phyloP scores from a whole-genome alignment of 2,888 invertebrate genomes.

The Clepsis dumicolana region DNA sequence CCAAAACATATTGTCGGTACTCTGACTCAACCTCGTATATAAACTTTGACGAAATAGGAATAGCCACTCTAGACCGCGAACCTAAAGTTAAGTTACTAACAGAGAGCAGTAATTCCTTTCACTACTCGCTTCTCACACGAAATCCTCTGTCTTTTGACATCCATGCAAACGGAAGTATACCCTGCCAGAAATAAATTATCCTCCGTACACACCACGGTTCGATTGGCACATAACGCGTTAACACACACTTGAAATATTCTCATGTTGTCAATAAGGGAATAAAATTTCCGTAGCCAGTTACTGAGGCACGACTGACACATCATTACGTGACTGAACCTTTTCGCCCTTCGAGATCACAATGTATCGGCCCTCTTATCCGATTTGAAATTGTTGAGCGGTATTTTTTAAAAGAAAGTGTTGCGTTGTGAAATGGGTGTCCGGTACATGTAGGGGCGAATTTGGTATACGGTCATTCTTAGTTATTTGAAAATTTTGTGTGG shows the following conservation, averaged over 20 bases:
- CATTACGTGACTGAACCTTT: conserved; percentile 75
- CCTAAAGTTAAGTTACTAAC: no score
- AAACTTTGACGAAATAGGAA: no score
- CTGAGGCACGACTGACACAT: conserved; percentile 69
- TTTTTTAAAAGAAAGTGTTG: conserved; percentile 13
- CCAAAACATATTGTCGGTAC: no score
- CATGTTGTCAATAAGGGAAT: conserved; percentile 70
- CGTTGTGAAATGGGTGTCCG: conserved; percentile 6
- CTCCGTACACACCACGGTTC: not conserved
- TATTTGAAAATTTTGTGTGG: not conserved
- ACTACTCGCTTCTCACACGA: not conserved
- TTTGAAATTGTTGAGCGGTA: conserved; percentile 38
- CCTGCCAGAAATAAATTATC: not conserved
- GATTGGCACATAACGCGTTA: conserved; percentile 44
- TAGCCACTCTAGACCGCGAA: no score
- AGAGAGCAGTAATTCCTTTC: no score
- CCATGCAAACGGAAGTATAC: not conserved
- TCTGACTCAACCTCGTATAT: no score
- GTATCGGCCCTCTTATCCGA: conserved; percentile 48
- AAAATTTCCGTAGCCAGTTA: conserved; percentile 68
- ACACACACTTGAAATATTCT: conserved; percentile 55
- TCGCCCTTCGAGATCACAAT: conserved; percentile 66
- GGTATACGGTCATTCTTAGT: not conserved
- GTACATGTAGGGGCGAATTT: not conserved
- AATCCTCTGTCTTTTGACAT: not conserved